Base-by-base conservation (phyloP, 2,888 invertebrate species). In the Hipparchia semele region DNA sequence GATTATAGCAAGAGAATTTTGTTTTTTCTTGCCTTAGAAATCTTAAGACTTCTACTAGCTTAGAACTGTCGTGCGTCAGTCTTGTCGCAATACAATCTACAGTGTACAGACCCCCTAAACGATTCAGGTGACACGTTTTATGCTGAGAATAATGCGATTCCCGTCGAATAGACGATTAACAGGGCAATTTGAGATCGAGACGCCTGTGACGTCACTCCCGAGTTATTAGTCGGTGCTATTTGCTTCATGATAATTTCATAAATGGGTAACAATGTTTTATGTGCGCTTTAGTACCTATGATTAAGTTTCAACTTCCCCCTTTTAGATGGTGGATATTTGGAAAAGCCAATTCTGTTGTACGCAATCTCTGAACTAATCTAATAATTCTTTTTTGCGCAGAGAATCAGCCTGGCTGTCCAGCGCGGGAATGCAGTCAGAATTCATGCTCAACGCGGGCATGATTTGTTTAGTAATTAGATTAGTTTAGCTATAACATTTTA, bases 61-160 rank as follows among this genome's bases (percentile, higher is more conserved):
- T 39, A 39, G 2, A 39, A 39, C 3, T 39, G 39, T 39, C 39
- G 39, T 39, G 7, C 39, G 61, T 61, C 7, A 8, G 4, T 1
- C 12, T 23, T 23, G 53, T 65, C 64, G 39, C 12, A 51, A 56
- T 49, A 46, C 10, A 54, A 49, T 74, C 74, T 65, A n/a, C 2
- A 58, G 49, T 68, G 23, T 64, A 23, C 33, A 72, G 66, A 23
- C 7, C 8, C 59, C 74, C 73, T 73, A 58, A 77, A 75, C 78
- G 74, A 73, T 74, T 75, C 78, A 77, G 78, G 78, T 77, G 78
- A 79, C 77, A 80, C 76, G 84, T 84, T 84, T 82, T 83, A 81
- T 78, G 80, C 78, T 65, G 77, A 74, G 75, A 79, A 80, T 86
- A 86, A 86, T 83, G 84, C 82, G 82, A 86, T 86, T 81, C 79